Evolutionary conservation across 2,113 vertebrate genomes (phyloP).

Genomic region (Sebastes schlegelii): DNA sequence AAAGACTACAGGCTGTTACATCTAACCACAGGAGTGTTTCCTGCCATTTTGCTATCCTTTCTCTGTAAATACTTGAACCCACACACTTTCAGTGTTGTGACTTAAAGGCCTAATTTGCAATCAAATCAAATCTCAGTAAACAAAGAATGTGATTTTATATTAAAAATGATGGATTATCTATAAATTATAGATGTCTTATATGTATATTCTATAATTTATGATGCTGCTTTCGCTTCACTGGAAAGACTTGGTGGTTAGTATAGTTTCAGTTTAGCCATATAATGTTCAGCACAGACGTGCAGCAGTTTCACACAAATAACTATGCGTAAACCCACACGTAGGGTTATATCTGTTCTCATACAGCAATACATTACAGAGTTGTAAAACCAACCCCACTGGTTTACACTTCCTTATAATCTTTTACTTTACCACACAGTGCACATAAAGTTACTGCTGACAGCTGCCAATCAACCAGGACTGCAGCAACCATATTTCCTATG

Average conservation of each 20-base stretch:
- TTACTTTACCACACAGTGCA: background rate
- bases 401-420: background rate
- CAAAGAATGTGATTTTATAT: background rate
- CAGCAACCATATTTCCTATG: background rate
- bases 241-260: conserved; percentile 1
- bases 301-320: conserved; percentile 24
- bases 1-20: background rate
- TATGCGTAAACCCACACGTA: background rate
- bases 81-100: background rate
- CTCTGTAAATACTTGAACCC: background rate
- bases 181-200: background rate
- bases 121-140: background rate
- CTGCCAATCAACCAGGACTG: conserved; percentile 14
- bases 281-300: background rate
- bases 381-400: background rate
- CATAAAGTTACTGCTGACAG: conserved; percentile 2
- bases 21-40: conserved; percentile 43
- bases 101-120: background rate
- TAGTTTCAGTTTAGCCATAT: conserved; percentile 10
- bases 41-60: conserved; percentile 30
- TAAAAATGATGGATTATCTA: background rate
- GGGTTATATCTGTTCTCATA: background rate
- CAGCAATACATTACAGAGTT: background rate
- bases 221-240: conserved; percentile 4
- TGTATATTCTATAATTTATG: background rate